Base-by-base conservation (phyloP, 2,888 invertebrate genomes). In the Quadriops clusia region DNA sequence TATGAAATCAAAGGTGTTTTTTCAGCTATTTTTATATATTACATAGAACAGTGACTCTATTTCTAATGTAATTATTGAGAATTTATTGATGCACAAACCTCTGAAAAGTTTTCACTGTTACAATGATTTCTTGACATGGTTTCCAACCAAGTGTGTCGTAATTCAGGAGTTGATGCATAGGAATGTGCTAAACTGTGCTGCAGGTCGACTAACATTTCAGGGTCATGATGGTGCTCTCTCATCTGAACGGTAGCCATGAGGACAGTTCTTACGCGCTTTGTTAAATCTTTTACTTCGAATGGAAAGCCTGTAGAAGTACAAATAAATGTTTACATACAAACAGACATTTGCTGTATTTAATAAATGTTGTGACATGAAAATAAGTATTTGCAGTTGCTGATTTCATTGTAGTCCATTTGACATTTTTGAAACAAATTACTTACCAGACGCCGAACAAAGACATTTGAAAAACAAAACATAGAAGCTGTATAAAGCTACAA, bases 101-200 rank as follows among this genome's bases (percentile, higher is more conserved):
- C 95, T 3, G 93, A 90, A 49, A 77, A 78, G 62, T 93, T 85
- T 17, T 74, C 75, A 51, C 85, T 78, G 37, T 80, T 66, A 5
- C 76, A 73, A 53, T 93, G 90, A 57, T 87, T 82, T 48, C 76
- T 74, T 8, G 93, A 87, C 74, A 95, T 84, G 2, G 87, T 86
- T 44, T 91, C 82, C n/a, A 95, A 73, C 93, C 93, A 93, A 0
- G 93, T 94, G 58, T 89, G 86, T 1, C 95, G 66, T 35, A 95
- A 65, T 47, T 94, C 89, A 0, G 95, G 94, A 0, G 93, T 94
- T 20, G 90, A 90, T 23, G 93, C 87, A 50, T 89, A 89, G 0
- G 89, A 89, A 58, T 87, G 89, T 3, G 93, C 93, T 40, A 94
- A 61, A 36, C 89, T 85, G 56, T 90, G 83, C 57, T 93, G 91